Evolutionary conservation across 1,140 invertebrate species (phyloP), one percentile per base, ranked within the genome.

Genomic region (Oppia nitens): DNA sequence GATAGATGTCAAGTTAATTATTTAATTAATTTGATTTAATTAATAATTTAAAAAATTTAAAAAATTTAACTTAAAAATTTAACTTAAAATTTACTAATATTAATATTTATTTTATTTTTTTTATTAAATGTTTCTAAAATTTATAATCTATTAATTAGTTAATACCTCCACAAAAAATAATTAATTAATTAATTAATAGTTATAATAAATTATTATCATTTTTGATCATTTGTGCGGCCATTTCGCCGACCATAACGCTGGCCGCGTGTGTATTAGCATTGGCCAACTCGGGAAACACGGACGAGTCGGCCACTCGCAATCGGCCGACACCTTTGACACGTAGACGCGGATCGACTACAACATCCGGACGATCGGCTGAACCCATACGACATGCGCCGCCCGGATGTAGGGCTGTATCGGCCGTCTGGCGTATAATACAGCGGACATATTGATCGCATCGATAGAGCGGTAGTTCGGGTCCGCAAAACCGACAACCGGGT

Each of bases 311-410:
- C 59, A 85, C 74, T 29, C 83, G 72, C 2, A 86, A 64, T 29
- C 77, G 74, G 2, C 71, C 66, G 0, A 83, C 69, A 0, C 77
- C 76, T 63, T 73, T 74, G 0, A 85, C 80, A 62, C 83, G 84
- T 60, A 53, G 68, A 68, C 21, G 14, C 24, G 12, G 1, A 93
- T 92, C 0, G 87, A 87, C 70, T 0, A 92, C 87, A 0, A 86
- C 83, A 3, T 78, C 76, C 0, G 75, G 71, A 68, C 90, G 86
- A 66, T 75, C 77, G 1, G 73, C 64, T 0, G 83, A 83, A 12
- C 87, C 87, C 87, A 92, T 91, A 70, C 85, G 86, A 21, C 82
- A 79, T 6, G 71, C 72, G 40, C 73, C 71, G 0, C 66, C 67
- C 0, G 62, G 64, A 61, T 73, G 69, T 25, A 57, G 28, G 17